These are phyloP conservation scores for Pseudonaja textilis DNA, from an alignment of 2,113 vertebrate genomes.

Conservation along the genomic window DNA sequence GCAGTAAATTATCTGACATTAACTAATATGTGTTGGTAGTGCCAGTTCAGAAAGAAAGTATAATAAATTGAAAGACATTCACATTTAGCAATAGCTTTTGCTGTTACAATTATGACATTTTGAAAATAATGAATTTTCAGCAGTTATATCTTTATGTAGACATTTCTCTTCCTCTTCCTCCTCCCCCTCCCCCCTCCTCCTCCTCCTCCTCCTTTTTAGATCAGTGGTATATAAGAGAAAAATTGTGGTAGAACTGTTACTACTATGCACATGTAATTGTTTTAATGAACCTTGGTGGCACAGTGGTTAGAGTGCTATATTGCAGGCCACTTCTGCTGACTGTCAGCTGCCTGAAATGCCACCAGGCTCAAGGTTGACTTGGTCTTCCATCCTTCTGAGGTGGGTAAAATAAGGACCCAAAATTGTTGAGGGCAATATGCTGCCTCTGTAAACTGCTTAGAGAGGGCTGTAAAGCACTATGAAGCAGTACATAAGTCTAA, in stretches of 20 bases:
- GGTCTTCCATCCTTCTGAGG: too few species aligned
- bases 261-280: neutral
- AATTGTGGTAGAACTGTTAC: neutral
- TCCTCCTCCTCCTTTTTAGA: neutral
- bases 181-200: neutral
- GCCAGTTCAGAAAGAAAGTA: conserved; percentile 25
- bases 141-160: conserved; percentile 3
- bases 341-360: too few species aligned
- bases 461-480: too few species aligned
- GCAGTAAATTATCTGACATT: conserved; percentile 23
- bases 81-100: conserved; percentile 32
- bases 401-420: too few species aligned
- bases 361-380: too few species aligned
- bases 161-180: conserved; percentile 25
- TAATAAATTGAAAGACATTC: conserved; percentile 27
- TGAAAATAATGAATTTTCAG: conserved; percentile 32
- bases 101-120: conserved; percentile 30
- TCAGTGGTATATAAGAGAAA: conserved; percentile 19
- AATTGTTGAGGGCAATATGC: too few species aligned
- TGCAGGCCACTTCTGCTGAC: too few species aligned
- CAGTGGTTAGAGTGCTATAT: too few species aligned
- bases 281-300: too few species aligned
- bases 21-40: neutral
- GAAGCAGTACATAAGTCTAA: too few species aligned
- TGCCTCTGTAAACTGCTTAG: too few species aligned